Evolutionary conservation across 2,888 invertebrate species (phyloP), one percentile per base, ranked within the genome.

Genomic region (Leptarthrus brevirostris): DNA sequence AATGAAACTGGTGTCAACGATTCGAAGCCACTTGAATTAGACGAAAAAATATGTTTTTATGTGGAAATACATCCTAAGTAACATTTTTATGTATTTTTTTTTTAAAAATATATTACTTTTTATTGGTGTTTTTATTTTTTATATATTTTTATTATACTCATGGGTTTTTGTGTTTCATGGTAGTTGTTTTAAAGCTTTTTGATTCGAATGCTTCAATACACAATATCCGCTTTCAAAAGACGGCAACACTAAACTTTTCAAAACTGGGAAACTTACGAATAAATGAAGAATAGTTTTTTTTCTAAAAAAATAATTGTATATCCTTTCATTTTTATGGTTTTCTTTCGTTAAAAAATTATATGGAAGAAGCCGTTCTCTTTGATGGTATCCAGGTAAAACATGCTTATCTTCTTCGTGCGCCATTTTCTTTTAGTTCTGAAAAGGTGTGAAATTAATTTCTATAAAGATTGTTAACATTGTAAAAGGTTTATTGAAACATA

Each of bases 291-390:
- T 12, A 40, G 40, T 40, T n/a, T 40, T 12, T n/a, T n/a, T n/a
- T n/a, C n/a, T 12, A 40, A 40, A 40, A 40, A 12, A 40, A 6
- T 40, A 40, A 3, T 40, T 40, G 40, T 40, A 40, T 40, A 40
- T 40, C 40, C n/a, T 40, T 40, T 40, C n/a, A 12, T 40, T 40
- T 40, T 40, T 40, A 12, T 6, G 3, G 12, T 40, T 40, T 40
- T 40, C 12, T 40, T 40, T 40, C 40, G 12, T 30, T 30, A 30
- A 30, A 6, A 6, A 6, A 6, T 30, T 3, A 40, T 40, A 12
- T 40, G 40, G 40, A 40, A 40, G 40, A 12, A 40, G 40, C 40
- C 40, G 40, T 40, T 40, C 40, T 40, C 40, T 40, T 40, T n/a
- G 12, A 40, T 40, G 40, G 40, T 12, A 40, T 30, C 30, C 30